These are phyloP conservation scores for Tupaia chinensis DNA, from an alignment of 2,113 vertebrate species.

Conservation along the genomic window DNA sequence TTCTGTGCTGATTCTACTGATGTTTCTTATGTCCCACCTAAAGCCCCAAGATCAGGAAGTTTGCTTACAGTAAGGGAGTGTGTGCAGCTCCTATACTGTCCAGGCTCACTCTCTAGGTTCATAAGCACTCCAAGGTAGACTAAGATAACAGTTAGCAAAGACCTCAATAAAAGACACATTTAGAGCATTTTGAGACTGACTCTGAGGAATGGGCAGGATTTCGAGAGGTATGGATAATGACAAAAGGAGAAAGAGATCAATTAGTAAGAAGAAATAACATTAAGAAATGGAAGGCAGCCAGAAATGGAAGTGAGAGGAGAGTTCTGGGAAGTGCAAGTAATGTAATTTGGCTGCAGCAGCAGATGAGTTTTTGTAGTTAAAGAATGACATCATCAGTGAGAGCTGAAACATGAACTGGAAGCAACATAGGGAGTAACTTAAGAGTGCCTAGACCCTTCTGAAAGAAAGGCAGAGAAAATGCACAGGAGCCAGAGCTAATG, in stretches of 20 bases:
- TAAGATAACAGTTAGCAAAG: background rate
- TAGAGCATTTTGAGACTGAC: background rate
- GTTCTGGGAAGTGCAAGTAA: conserved; percentile 14
- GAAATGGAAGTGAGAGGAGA: background rate
- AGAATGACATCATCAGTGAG: background rate
- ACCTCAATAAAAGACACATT: background rate
- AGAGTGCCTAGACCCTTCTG: background rate
- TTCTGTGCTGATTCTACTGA: background rate
- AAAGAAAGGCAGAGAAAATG: background rate
- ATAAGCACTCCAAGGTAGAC: background rate
- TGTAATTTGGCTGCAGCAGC: background rate
- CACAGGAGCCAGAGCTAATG: background rate
- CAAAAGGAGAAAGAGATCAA: background rate
- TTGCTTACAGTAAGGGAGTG: background rate
- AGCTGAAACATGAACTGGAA: conserved; percentile 24
- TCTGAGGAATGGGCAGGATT: background rate
- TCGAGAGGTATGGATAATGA: conserved; percentile 21
- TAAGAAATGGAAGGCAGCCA: conserved; percentile 4
- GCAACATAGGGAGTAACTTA: background rate
- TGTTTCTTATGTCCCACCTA: background rate
- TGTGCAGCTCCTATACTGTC: background rate
- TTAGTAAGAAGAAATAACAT: background rate
- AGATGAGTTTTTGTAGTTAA: background rate
- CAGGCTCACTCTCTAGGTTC: background rate
- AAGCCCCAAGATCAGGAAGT: background rate